Evolutionary conservation across 2,888 invertebrate genomes (phyloP).

Genomic region (Cheilosia grossa): DNA sequence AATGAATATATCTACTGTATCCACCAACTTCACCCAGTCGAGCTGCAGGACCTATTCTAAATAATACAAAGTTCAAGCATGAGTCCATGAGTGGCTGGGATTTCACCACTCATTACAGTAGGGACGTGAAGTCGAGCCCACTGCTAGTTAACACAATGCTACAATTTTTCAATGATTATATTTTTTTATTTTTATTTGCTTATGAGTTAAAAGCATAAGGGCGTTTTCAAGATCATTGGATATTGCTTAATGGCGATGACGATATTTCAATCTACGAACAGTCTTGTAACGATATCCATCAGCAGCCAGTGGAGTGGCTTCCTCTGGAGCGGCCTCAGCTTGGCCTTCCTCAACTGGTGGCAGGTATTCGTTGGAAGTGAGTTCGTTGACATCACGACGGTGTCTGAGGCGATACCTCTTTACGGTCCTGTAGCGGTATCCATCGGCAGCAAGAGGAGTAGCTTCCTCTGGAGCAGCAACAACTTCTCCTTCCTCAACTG

Average conservation of each 20-base stretch:
- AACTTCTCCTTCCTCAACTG: constrained; percentile 67
- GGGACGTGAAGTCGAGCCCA: too few species aligned
- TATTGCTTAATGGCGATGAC: constrained; percentile 72
- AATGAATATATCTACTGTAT: too few species aligned
- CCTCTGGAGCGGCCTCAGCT: constrained; percentile 37
- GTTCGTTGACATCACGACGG: constrained; percentile 57
- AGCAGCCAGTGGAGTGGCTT: constrained; percentile 73
- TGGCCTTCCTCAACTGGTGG: constrained; percentile 53
- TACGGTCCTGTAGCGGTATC: constrained; percentile 52
- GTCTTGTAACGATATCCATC: constrained; percentile 79
- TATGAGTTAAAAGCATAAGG: neutral
- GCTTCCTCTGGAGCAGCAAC: constrained; percentile 25
- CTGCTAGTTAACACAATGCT: too few species aligned
- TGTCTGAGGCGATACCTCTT: constrained; percentile 31
- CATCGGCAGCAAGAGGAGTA: constrained; percentile 38
- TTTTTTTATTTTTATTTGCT: neutral
- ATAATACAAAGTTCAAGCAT: too few species aligned
- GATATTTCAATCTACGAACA: constrained; percentile 77
- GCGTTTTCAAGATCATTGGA: neutral
- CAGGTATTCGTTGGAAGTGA: constrained; percentile 47
- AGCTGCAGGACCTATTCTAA: too few species aligned
- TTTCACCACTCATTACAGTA: too few species aligned
- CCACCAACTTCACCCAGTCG: too few species aligned
- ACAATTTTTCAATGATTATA: neutral
- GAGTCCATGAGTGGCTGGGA: too few species aligned